phyloP scores from a whole-genome alignment of 2,113 vertebrate genomes.

The Phainopepla nitens region DNA sequence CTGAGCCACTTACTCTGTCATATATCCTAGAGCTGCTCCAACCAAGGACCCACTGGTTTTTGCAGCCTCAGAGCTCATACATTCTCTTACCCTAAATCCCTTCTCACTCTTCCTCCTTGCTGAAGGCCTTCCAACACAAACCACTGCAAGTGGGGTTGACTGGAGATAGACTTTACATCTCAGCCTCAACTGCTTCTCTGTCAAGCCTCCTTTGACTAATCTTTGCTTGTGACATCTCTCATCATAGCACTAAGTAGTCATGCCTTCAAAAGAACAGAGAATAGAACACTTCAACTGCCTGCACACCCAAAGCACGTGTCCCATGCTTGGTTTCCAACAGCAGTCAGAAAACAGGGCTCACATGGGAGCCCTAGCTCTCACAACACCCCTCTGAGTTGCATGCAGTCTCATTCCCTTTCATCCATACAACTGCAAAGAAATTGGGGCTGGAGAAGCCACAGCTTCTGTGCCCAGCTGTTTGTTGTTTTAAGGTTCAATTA shows the following conservation, averaged over 20 bases:
- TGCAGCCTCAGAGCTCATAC: neutral
- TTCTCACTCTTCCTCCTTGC: neutral
- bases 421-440: neutral
- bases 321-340: neutral
- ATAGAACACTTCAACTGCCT: neutral
- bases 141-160: neutral
- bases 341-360: neutral
- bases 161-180: neutral
- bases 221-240: neutral
- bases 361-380: neutral
- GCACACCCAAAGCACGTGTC: fast-evolving
- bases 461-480: neutral
- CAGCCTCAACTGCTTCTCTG: neutral
- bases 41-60: neutral
- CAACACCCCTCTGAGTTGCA: neutral
- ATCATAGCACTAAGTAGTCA: neutral
- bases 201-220: neutral
- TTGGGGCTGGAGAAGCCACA: neutral
- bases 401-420: neutral
- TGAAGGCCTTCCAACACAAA: neutral
- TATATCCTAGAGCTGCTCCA: neutral
- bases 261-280: neutral
- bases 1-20: neutral
- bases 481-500: neutral
- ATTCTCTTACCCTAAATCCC: neutral